These are phyloP conservation scores for Chascanopsetta lugubris DNA, from an alignment of 2,113 vertebrate species.

Conservation along the genomic window DNA sequence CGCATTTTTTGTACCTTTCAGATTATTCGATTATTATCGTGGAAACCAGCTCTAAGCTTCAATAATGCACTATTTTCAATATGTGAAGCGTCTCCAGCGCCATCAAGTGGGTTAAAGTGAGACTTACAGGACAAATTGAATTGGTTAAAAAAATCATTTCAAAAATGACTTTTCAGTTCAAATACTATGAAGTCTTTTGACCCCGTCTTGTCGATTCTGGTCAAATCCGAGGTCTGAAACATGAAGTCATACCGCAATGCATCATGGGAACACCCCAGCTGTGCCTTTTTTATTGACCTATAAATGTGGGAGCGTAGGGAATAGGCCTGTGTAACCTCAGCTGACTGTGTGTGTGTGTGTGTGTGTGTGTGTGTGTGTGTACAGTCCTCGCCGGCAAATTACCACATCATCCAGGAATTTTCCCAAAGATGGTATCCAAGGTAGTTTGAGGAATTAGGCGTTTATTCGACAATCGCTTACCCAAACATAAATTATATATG, in stretches of 20 bases:
- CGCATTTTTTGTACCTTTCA: too few species aligned
- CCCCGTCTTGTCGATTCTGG: not conserved
- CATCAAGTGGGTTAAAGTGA: slow-evolving; percentile 10
- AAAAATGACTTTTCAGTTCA: not conserved
- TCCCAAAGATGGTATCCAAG: slow-evolving; percentile 40
- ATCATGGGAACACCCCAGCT: slow-evolving; percentile 26
- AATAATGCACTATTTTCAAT: slow-evolving; percentile 58
- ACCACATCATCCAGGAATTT: slow-evolving; percentile 59
- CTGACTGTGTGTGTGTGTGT: slow-evolving; percentile 15
- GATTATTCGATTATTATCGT: slow-evolving; percentile 4
- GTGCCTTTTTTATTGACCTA: slow-evolving; percentile 37
- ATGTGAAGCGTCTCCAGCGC: slow-evolving; percentile 41
- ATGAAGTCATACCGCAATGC: slow-evolving; percentile 23
- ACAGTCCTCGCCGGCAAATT: slow-evolving; percentile 30
- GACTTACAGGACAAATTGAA: not conserved
- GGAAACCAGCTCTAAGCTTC: slow-evolving; percentile 56
- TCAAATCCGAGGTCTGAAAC: slow-evolving; percentile 19
- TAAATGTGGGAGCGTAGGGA: slow-evolving; percentile 56
- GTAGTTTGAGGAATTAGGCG: slow-evolving; percentile 35
- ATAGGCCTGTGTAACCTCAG: slow-evolving; percentile 51
- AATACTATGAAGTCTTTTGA: slow-evolving; percentile 1
- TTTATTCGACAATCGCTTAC: slow-evolving; percentile 66
- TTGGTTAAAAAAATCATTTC: not conserved
- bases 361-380: slow-evolving; percentile 25
- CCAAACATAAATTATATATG: slow-evolving; percentile 61